Conservation (phyloP, 2,888 invertebrate genomes). For the Incurvaria masculella region DNA sequence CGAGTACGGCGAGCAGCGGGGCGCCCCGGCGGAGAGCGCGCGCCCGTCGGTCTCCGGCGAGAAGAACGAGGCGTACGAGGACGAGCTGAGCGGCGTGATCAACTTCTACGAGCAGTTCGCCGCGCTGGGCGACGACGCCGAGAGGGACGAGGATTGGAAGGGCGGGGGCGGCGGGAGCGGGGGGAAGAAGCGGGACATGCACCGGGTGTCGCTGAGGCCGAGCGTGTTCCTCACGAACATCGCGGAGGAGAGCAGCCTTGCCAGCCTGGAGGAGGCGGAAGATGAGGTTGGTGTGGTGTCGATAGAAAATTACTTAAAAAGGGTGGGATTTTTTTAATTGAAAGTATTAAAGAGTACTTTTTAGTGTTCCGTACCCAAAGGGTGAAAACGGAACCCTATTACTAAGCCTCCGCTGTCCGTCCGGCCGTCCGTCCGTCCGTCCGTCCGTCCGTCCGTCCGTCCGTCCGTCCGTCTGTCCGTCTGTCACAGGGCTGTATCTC, state of each 20-base stretch:
- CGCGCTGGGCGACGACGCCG: constrained; percentile 23
- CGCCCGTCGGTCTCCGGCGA: constrained; percentile 21
- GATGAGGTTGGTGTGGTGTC: too few species aligned
- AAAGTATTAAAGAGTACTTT: too few species aligned
- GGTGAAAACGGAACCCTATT: too few species aligned
- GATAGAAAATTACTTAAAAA: too few species aligned
- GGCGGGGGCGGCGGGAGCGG: constrained; percentile 25
- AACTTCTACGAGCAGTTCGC: constrained; percentile 51
- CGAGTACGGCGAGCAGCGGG: constrained; percentile 26
- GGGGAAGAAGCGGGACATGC: constrained; percentile 21
- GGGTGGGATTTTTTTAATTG: too few species aligned
- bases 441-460: too few species aligned
- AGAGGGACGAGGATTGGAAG: constrained; percentile 26
- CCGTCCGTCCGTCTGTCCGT: too few species aligned
- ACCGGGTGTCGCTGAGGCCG: constrained; percentile 42
- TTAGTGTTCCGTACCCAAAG: too few species aligned
- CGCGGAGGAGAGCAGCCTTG: constrained; percentile 34
- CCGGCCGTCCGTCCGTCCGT: too few species aligned
- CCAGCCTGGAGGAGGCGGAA: neutral
- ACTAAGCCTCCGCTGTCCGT: too few species aligned
- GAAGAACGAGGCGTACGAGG: constrained; percentile 22
- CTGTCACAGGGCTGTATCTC: too few species aligned
- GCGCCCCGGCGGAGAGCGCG: constrained; percentile 20
- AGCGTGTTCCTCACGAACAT: constrained; percentile 43
- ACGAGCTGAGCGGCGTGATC: constrained; percentile 29